A percentile compares a stretch with the other conserved stretches of the same genome.
Conservation (phyloP, 2,888 invertebrate species). For the Drosophila neonasuta region DNA sequence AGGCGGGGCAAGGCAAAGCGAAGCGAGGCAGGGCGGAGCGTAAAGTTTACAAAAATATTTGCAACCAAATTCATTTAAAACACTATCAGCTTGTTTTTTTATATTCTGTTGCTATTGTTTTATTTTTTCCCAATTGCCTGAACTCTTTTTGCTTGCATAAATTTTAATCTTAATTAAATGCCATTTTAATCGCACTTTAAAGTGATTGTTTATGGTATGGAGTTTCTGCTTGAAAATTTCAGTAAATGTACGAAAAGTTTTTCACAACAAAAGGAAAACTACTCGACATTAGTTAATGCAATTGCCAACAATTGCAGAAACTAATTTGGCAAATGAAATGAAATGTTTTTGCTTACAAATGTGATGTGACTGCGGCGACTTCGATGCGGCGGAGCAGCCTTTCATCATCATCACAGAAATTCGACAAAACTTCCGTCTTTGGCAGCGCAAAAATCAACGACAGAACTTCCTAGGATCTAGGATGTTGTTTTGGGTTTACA, state of each 20-base stretch:
- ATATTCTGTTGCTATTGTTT: constrained; percentile 8
- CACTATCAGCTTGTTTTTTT: constrained; percentile 32
- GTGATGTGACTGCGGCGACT: constrained; percentile 37
- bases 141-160: constrained; percentile 51
- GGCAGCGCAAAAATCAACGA: constrained; percentile 17
- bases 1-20: background rate
- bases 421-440: constrained; percentile 26
- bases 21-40: constrained; percentile 40
- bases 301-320: constrained; percentile 65
- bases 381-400: constrained; percentile 46
- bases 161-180: constrained; percentile 77
- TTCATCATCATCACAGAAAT: constrained; percentile 65
- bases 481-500: constrained; percentile 55
- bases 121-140: constrained; percentile 12
- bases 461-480: background rate
- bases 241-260: constrained; percentile 7
- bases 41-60: constrained; percentile 63
- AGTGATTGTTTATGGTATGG: constrained; percentile 32
- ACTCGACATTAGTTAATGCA: constrained; percentile 61
- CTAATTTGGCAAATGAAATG: constrained; percentile 67
- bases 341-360: constrained; percentile 77
- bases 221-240: constrained; percentile 1
- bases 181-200: constrained; percentile 64
- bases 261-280: background rate
- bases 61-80: constrained; percentile 70